phyloP scores from a whole-genome alignment of 2,888 invertebrate genomes.

The Aphodius granarius region DNA sequence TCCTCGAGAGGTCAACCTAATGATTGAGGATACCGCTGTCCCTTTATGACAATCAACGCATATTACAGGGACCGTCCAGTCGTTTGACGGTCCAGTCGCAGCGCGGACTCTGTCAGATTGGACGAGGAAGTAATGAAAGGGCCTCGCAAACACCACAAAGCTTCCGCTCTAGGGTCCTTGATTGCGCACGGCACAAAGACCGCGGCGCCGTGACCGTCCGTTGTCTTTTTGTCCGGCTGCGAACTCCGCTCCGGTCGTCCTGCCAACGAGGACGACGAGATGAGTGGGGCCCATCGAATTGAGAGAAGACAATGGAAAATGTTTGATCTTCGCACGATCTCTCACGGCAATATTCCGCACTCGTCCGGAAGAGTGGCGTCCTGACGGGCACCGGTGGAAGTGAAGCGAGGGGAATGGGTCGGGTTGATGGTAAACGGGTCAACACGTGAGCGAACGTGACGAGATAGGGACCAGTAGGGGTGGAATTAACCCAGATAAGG shows the following conservation, averaged over 20 bases:
- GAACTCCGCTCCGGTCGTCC: neutral
- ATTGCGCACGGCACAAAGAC: conserved; percentile 36
- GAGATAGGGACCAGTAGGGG: neutral
- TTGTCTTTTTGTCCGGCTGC: conserved; percentile 2
- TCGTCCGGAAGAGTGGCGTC: neutral
- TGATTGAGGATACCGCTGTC: neutral
- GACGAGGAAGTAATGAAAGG: conserved; percentile 20
- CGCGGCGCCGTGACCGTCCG: conserved; percentile 29
- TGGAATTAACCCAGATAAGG: neutral
- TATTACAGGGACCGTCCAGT: conserved; percentile 10
- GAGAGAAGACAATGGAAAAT: conserved; percentile 10
- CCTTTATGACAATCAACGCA: neutral
- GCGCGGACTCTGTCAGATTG: conserved; percentile 1
- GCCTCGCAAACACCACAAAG: conserved; percentile 35
- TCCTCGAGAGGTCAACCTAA: neutral
- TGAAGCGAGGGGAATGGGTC: neutral
- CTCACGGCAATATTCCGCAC: conserved; percentile 6
- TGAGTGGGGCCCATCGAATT: neutral
- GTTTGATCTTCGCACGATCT: conserved; percentile 10
- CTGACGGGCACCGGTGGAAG: neutral
- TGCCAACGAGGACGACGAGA: neutral
- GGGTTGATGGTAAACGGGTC: neutral
- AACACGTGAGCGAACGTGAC: neutral
- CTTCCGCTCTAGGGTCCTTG: conserved; percentile 34
- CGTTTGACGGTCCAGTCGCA: neutral